Evolutionary conservation across 2,797 vertebrate genomes (phyloP).

Genomic region (Mormyrus hasselquistii): DNA sequence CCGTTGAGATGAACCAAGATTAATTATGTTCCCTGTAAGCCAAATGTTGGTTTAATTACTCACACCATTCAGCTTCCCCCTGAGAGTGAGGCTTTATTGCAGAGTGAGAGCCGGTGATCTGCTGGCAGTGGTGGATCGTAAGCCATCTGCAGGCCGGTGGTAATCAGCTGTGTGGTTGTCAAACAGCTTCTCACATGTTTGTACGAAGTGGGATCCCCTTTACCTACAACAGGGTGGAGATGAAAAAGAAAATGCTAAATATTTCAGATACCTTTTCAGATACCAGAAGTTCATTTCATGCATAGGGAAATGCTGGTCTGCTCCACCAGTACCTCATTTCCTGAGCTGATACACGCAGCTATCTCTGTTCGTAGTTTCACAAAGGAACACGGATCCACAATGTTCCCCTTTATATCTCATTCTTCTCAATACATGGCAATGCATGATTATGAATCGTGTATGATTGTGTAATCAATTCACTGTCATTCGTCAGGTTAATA

Average conservation of each 20-base stretch:
- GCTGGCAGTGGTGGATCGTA: background rate
- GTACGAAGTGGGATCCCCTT: background rate
- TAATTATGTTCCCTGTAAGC: constrained; percentile 12
- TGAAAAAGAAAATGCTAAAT: background rate
- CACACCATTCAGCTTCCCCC: background rate
- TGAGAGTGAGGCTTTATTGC: background rate
- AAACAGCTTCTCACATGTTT: background rate
- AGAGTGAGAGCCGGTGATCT: background rate
- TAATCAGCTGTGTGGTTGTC: background rate
- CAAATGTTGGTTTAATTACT: constrained; percentile 7
- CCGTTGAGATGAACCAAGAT: constrained; percentile 9
- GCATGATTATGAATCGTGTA: background rate
- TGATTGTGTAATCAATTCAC: background rate
- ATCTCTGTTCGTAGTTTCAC: background rate
- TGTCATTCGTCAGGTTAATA: background rate
- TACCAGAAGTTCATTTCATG: constrained; percentile 4
- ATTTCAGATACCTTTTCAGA: background rate
- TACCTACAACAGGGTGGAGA: background rate
- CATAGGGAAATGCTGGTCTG: background rate
- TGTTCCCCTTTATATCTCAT: background rate
- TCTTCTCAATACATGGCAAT: background rate
- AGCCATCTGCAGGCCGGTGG: background rate
- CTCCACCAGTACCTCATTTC: background rate
- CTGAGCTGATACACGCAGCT: background rate
- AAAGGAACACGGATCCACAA: background rate